A percentile compares a stretch with the other conserved stretches of the same genome.
Conservation (phyloP, 2,888 invertebrate species). For the Coecobrya sp. region DNA sequence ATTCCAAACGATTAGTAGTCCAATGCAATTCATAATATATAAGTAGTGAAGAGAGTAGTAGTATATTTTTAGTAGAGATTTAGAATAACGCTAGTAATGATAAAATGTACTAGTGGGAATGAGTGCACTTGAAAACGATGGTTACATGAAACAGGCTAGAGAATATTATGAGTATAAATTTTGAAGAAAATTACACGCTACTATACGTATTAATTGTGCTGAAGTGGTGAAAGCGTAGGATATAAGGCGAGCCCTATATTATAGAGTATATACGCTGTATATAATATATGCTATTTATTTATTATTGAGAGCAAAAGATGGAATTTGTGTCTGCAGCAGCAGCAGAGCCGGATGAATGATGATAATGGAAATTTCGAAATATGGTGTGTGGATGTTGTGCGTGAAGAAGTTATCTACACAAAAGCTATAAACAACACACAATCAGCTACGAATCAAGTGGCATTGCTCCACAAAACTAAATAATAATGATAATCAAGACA, state of each 20-base stretch:
- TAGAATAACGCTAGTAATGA: neutral
- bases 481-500: neutral
- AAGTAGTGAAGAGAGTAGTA: neutral
- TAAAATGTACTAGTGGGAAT: neutral
- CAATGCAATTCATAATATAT: neutral
- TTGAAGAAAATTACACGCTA: neutral
- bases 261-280: no score
- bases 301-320: neutral
- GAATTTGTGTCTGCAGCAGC: neutral
- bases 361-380: neutral
- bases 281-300: no score
- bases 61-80: no score
- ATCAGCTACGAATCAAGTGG: neutral
- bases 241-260: neutral
- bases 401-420: neutral
- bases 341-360: slow-evolving; percentile 4
- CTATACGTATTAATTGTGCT: neutral
- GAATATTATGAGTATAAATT: neutral
- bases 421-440: neutral
- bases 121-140: neutral
- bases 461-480: neutral
- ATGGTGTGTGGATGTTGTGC: slow-evolving; percentile 1
- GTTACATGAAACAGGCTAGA: neutral
- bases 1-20: slow-evolving; percentile 11
- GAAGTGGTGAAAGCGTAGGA: neutral